A percentile compares a stretch with the other conserved stretches of the same genome.
These are phyloP conservation scores for Melanophora roralis DNA, from an alignment of 2,888 invertebrate genomes.

Conservation along the genomic window DNA sequence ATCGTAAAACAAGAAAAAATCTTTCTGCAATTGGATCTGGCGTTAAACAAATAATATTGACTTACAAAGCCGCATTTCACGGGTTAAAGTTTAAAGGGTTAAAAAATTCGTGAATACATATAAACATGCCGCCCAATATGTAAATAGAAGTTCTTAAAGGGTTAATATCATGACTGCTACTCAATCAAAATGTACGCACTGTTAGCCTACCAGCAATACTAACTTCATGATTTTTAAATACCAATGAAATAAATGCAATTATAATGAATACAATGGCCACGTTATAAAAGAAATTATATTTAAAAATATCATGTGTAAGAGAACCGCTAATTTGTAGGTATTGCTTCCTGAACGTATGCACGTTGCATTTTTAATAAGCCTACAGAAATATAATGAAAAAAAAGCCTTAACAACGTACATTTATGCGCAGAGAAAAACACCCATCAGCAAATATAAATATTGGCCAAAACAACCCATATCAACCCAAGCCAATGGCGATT, in stretches of 20 bases:
- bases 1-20: too few species aligned
- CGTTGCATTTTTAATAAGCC: conserved; percentile 72
- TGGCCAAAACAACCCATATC: conserved; percentile 42
- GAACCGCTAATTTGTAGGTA: conserved; percentile 61
- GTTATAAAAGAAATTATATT: too few species aligned
- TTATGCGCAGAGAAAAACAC: conserved; percentile 60
- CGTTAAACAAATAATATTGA: too few species aligned
- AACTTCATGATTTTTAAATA: neutral
- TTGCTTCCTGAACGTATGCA: conserved; percentile 63
- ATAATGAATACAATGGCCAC: neutral
- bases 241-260: neutral
- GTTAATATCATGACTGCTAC: neutral
- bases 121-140: too few species aligned
- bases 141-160: too few species aligned
- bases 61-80: too few species aligned
- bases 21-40: too few species aligned
- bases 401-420: conserved; percentile 63
- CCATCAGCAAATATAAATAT: conserved; percentile 49
- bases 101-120: too few species aligned
- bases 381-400: conserved; percentile 49
- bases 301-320: conserved; percentile 26
- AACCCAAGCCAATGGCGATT: neutral
- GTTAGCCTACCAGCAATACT: conserved; percentile 5
- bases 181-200: conserved; percentile 17
- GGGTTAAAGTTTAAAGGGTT: too few species aligned